A percentile compares a stretch with the other conserved stretches of the same genome.
These are phyloP conservation scores for Enoplosus armatus DNA, from an alignment of 2,797 vertebrate species.

Conservation along the genomic window DNA sequence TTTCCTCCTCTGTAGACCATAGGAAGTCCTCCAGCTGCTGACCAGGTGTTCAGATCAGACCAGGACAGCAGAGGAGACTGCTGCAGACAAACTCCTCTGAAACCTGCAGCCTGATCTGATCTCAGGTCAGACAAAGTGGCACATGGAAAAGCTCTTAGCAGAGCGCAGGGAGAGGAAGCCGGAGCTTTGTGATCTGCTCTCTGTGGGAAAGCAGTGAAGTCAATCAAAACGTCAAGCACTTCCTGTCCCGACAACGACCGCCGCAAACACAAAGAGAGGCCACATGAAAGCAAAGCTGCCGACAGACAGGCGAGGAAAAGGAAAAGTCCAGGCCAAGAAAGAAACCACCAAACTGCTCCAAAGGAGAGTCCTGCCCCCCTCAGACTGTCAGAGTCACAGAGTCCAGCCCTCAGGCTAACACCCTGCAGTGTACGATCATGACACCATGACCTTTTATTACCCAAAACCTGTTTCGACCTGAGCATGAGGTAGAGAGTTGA, in stretches of 20 bases:
- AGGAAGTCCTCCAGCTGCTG: not conserved
- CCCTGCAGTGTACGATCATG: too few relatives aligned
- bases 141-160: conserved; percentile 2
- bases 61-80: too few relatives aligned
- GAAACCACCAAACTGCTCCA: not conserved
- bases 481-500: too few relatives aligned
- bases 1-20: too few relatives aligned
- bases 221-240: conserved; percentile 29
- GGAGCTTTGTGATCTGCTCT: conserved; percentile 22
- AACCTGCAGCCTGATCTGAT: too few relatives aligned
- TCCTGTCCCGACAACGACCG: conserved; percentile 11
- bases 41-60: not conserved
- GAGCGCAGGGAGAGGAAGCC: conserved; percentile 12
- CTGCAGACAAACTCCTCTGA: too few relatives aligned
- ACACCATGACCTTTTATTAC: too few relatives aligned
- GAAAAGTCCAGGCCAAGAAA: not conserved
- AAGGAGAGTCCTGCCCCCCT: too few relatives aligned
- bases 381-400: not conserved
- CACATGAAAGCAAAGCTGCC: conserved; percentile 2
- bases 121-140: too few relatives aligned
- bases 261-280: not conserved
- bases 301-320: not conserved
- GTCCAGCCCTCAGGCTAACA: too few relatives aligned
- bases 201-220: conserved; percentile 28
- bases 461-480: too few relatives aligned